A percentile compares a stretch with the other conserved stretches of the same genome.
These are phyloP conservation scores for Micoletzkya japonica DNA, from an alignment of 2,888 invertebrate species.

Conservation along the genomic window DNA sequence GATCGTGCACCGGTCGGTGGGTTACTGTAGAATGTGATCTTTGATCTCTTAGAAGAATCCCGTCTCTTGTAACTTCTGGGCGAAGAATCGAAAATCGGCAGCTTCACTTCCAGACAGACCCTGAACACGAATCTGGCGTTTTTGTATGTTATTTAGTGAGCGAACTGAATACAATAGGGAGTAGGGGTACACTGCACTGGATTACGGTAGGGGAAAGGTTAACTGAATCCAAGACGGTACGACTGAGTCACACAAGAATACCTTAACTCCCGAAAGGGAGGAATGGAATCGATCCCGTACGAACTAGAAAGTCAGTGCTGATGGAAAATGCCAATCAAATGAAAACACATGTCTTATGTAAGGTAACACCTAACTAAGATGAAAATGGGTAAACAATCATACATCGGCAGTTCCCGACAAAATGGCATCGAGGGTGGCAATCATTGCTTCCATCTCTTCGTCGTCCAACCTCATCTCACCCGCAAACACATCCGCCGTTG, in stretches of 20 bases:
- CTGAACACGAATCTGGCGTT: constrained; percentile 6
- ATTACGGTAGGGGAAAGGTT: not conserved
- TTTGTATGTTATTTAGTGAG: not conserved
- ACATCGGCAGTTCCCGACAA: constrained; percentile 51
- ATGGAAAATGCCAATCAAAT: too few species aligned
- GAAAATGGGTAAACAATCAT: not conserved
- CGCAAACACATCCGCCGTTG: constrained; percentile 56
- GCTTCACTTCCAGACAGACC: constrained; percentile 34
- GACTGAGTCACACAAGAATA: not conserved
- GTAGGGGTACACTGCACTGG: not conserved
- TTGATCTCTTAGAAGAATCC: constrained; percentile 54
- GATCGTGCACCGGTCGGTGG: too few species aligned
- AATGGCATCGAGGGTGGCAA: constrained; percentile 53
- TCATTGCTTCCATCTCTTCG: constrained; percentile 50
- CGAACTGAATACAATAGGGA: not conserved
- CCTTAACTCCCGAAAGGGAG: too few species aligned
- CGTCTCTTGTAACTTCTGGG: constrained; percentile 60
- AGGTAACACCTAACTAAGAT: too few species aligned
- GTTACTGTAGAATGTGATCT: too few species aligned
- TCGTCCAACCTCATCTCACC: constrained; percentile 52
- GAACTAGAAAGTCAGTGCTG: not conserved
- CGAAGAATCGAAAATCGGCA: constrained; percentile 61
- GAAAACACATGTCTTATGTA: too few species aligned
- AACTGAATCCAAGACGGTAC: not conserved
- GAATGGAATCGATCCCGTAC: not conserved